Evolutionary conservation across 2,113 vertebrate species (phyloP).

Genomic region (Rissa tridactyla): DNA sequence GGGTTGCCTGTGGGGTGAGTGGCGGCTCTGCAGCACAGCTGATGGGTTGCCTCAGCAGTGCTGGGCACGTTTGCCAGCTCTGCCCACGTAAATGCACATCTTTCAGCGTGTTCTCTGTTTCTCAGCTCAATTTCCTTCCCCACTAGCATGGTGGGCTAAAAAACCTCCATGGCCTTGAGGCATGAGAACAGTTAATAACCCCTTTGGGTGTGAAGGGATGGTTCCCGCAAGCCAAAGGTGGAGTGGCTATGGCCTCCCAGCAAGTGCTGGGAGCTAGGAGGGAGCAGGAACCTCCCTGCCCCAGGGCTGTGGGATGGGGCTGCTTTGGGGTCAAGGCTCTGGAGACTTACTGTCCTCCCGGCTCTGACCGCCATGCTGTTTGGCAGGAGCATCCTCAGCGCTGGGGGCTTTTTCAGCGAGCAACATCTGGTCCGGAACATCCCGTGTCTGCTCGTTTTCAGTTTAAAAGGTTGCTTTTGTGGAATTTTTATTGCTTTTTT

Average conservation of each 20-base stretch:
- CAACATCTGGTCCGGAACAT: constrained; percentile 46
- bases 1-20: not conserved
- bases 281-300: not conserved
- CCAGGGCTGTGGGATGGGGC: not conserved
- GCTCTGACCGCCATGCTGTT: rapidly evolving
- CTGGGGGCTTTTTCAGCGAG: not conserved
- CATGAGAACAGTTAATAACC: not conserved
- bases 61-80: rapidly evolving
- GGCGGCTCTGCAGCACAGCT: not conserved
- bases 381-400: not conserved
- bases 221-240: not conserved
- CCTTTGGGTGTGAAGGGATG: not conserved
- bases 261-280: not conserved
- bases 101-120: not conserved
- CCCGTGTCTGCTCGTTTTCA: not conserved
- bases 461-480: constrained; percentile 47
- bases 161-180: not conserved
- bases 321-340: not conserved
- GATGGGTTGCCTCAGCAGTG: rapidly evolving
- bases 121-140: not conserved
- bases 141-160: rapidly evolving
- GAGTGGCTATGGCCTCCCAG: not conserved
- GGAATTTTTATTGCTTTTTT: constrained; percentile 63
- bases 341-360: not conserved
- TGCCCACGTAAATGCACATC: rapidly evolving